Conservation (phyloP, 2,888 invertebrate genomes). For the Epistrophe grossulariae region DNA sequence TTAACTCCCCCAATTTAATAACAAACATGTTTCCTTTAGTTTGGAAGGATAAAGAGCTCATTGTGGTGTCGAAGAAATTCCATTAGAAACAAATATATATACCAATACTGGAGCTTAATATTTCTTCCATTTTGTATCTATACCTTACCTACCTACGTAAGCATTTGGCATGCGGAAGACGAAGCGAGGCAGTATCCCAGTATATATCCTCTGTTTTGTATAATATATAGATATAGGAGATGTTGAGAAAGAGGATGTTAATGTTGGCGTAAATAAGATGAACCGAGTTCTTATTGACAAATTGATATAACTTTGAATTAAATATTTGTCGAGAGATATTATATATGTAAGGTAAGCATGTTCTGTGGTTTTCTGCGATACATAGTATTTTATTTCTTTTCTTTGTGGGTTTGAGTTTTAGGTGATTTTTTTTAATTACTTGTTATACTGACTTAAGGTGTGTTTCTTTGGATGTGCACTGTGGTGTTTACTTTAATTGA, state of each 20-base stretch:
- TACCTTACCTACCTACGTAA: slow-evolving; percentile 6
- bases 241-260: background rate
- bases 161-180: slow-evolving; percentile 24
- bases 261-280: slow-evolving; percentile 57
- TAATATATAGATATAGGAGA: slow-evolving; percentile 12
- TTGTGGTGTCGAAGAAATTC: slow-evolving; percentile 74
- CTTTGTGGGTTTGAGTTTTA: slow-evolving; percentile 42
- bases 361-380: slow-evolving; percentile 67
- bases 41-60: slow-evolving; percentile 68
- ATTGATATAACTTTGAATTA: slow-evolving; percentile 67
- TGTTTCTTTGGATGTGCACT: background rate
- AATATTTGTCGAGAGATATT: slow-evolving; percentile 61
- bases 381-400: background rate
- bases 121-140: slow-evolving; percentile 27
- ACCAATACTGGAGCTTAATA: slow-evolving; percentile 67
- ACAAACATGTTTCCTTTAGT: slow-evolving; percentile 65
- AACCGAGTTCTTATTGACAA: slow-evolving; percentile 72
- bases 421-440: slow-evolving; percentile 61
- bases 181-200: slow-evolving; percentile 3
- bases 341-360: slow-evolving; percentile 39
- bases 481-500: background rate
- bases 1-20: slow-evolving; percentile 73
- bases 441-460: slow-evolving; percentile 8
- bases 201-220: background rate
- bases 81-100: slow-evolving; percentile 73